Percentiles rank a stretch among this genome's conserved stretches.
These are phyloP conservation scores for Euphonia xanthogaster DNA, from an alignment of 2,797 vertebrate genomes.

Conservation along the genomic window DNA sequence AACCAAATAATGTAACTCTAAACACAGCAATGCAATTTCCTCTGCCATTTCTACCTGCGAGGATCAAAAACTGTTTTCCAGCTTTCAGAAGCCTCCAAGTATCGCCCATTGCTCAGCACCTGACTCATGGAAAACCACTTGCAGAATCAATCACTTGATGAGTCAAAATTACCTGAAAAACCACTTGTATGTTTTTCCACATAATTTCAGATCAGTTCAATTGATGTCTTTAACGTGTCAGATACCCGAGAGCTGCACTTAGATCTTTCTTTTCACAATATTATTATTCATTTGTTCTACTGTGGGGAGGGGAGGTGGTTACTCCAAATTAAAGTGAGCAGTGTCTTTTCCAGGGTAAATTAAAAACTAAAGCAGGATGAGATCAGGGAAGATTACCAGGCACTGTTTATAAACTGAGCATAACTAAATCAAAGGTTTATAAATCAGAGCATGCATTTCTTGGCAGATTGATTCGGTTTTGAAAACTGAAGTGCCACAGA, in stretches of 20 bases:
- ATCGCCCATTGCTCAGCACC: background rate
- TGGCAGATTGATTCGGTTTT: background rate
- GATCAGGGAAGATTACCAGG: background rate
- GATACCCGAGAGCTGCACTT: background rate
- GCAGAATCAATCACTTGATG: background rate
- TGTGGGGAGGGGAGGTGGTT: background rate
- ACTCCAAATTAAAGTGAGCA: background rate
- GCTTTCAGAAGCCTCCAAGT: background rate
- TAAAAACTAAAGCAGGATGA: background rate
- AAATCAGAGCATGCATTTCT: background rate
- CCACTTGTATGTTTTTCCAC: background rate
- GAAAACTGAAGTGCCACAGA: background rate
- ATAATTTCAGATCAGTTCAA: background rate
- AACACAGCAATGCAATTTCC: background rate
- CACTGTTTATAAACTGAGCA: background rate
- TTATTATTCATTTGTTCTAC: background rate
- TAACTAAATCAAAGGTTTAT: constrained; percentile 7
- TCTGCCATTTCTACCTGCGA: background rate
- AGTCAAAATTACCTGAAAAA: background rate
- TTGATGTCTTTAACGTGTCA: background rate
- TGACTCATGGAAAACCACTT: background rate
- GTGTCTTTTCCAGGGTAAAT: background rate
- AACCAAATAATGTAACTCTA: background rate
- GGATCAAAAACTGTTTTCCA: background rate
- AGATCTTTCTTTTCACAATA: background rate